phyloP scores from a whole-genome alignment of 2,113 vertebrate species.

The Anarhynchus alexandrinus region DNA sequence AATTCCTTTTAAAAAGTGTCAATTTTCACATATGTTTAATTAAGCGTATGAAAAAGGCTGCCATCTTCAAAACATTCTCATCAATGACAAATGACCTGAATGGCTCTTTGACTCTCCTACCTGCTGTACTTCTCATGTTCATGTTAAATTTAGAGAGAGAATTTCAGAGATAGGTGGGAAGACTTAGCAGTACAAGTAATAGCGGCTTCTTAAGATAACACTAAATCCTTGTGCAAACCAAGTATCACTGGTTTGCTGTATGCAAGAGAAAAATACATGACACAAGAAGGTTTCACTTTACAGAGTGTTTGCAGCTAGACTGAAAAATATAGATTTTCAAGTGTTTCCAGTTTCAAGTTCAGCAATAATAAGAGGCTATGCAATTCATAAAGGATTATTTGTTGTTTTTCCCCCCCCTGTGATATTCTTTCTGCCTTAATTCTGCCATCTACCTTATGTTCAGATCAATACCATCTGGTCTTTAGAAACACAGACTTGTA shows the following conservation, averaged over 20 bases:
- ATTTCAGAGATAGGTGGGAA: background rate
- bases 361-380: background rate
- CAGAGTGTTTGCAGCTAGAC: background rate
- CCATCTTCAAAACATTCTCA: background rate
- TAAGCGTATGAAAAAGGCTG: background rate
- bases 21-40: background rate
- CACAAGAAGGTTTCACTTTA: background rate
- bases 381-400: background rate
- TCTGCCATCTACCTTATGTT: constrained; percentile 9
- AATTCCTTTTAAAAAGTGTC: background rate
- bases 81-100: background rate
- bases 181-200: background rate
- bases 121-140: background rate
- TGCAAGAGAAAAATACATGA: background rate
- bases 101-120: background rate
- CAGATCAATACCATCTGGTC: constrained; percentile 22
- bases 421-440: background rate
- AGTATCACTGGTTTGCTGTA: background rate
- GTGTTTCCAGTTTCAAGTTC: background rate
- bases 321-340: background rate
- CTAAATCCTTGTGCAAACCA: background rate
- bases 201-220: background rate
- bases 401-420: rapidly evolving
- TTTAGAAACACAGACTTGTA: background rate
- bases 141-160: background rate